phyloP scores from a whole-genome alignment of 2,113 vertebrate genomes.

The Thamnaconus septentrionalis region DNA sequence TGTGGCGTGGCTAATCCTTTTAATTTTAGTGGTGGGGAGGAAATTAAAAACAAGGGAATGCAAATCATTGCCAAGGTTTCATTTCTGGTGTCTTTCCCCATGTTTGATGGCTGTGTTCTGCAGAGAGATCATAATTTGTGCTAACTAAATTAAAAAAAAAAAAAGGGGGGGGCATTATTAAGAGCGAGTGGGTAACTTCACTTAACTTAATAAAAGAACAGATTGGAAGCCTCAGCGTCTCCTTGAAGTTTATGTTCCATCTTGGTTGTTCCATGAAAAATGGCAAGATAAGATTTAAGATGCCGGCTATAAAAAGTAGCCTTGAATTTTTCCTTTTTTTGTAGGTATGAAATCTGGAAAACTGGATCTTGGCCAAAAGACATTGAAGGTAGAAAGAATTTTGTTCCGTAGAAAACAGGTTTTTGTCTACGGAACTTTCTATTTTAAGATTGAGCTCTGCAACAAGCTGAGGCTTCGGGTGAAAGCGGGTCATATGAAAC shows the following conservation, averaged over 20 bases:
- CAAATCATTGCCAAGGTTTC: constrained; percentile 25
- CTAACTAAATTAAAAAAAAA: constrained; percentile 48
- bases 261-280: too few species aligned
- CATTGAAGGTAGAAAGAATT: too few species aligned
- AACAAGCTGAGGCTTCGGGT: constrained; percentile 24
- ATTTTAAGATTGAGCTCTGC: background rate
- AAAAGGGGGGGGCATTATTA: constrained; percentile 3
- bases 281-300: too few species aligned
- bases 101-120: constrained; percentile 28
- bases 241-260: too few species aligned
- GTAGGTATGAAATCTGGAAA: too few species aligned
- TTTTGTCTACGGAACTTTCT: background rate
- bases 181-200: background rate
- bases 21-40: constrained; percentile 21
- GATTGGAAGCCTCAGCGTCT: too few species aligned
- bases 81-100: constrained; percentile 26
- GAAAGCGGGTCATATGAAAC: constrained; percentile 9
- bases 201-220: too few species aligned
- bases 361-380: too few species aligned
- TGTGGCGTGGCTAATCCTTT: constrained; percentile 28
- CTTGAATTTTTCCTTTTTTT: too few species aligned
- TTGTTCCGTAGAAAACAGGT: too few species aligned
- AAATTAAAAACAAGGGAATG: constrained; percentile 28
- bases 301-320: too few species aligned
- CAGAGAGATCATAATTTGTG: constrained; percentile 34